A percentile compares a stretch with the other conserved stretches of the same genome.
phyloP scores from a whole-genome alignment of 2,888 invertebrate species.

The Gymnoscelis rufifasciata region DNA sequence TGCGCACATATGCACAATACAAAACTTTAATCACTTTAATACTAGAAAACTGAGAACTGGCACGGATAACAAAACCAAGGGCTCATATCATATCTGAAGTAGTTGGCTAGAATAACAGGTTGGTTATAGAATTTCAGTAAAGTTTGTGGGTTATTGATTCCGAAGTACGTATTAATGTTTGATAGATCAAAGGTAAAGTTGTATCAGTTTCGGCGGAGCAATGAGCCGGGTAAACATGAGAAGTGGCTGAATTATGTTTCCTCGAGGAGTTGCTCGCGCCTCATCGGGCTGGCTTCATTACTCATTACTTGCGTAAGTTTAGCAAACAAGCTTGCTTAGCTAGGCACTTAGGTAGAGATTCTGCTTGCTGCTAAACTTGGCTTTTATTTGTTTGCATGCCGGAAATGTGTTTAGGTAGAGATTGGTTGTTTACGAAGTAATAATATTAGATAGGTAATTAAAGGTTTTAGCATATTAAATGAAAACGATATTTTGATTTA shows the following conservation, averaged over 20 bases:
- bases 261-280: slow-evolving; percentile 1
- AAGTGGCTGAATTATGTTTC: slow-evolving; percentile 5
- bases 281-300: slow-evolving; percentile 10
- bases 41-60: too few relatives aligned
- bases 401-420: too few relatives aligned
- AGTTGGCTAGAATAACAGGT: too few relatives aligned
- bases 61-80: too few relatives aligned
- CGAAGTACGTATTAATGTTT: background rate
- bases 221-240: slow-evolving; percentile 11
- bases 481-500: too few relatives aligned
- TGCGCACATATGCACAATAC: too few relatives aligned
- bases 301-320: slow-evolving; percentile 8
- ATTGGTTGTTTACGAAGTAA: background rate
- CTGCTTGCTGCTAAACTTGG: too few relatives aligned
- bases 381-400: too few relatives aligned
- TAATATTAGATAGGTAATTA: too few relatives aligned
- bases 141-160: background rate
- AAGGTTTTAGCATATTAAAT: too few relatives aligned
- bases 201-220: slow-evolving; percentile 3
- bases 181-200: slow-evolving; percentile 1
- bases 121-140: background rate
- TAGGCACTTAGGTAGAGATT: slow-evolving; percentile 6
- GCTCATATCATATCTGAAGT: too few relatives aligned
- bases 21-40: too few relatives aligned
- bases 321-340: slow-evolving; percentile 7